phyloP scores from a whole-genome alignment of 2,888 invertebrate species.

The Heliothis peltigera region DNA sequence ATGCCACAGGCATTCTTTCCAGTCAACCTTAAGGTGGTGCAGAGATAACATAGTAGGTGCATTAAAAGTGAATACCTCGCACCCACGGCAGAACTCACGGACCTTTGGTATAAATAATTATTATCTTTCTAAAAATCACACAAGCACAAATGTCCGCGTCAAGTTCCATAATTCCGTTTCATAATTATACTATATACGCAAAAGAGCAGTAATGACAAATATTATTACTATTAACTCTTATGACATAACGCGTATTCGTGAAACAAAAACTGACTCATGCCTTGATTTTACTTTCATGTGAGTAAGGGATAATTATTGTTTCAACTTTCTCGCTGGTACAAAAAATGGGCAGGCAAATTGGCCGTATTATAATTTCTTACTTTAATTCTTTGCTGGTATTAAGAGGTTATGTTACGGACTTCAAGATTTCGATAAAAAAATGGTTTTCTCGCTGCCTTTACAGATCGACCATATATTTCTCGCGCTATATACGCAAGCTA shows the following conservation, averaged over 20 bases:
- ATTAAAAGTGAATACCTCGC: no score
- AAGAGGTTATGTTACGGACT: no score
- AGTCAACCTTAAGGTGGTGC: no score
- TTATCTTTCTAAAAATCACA: neutral
- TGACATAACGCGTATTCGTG: neutral
- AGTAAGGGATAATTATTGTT: slow-evolving; percentile 1
- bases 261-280: neutral
- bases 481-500: no score
- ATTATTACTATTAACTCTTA: neutral
- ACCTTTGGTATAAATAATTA: no score
- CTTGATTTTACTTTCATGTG: slow-evolving; percentile 1
- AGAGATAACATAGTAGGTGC: no score
- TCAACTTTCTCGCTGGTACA: neutral
- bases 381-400: neutral
- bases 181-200: neutral
- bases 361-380: neutral
- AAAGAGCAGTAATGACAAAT: neutral
- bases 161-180: neutral
- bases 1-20: no score
- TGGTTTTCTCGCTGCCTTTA: no score
- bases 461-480: no score
- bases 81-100: no score
- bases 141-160: neutral
- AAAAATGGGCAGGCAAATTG: neutral
- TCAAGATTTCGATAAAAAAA: no score